Evolutionary conservation across 2,888 invertebrate genomes (phyloP), one percentile per base, ranked within the genome.

Genomic region (Rhyacophila evoluta): DNA sequence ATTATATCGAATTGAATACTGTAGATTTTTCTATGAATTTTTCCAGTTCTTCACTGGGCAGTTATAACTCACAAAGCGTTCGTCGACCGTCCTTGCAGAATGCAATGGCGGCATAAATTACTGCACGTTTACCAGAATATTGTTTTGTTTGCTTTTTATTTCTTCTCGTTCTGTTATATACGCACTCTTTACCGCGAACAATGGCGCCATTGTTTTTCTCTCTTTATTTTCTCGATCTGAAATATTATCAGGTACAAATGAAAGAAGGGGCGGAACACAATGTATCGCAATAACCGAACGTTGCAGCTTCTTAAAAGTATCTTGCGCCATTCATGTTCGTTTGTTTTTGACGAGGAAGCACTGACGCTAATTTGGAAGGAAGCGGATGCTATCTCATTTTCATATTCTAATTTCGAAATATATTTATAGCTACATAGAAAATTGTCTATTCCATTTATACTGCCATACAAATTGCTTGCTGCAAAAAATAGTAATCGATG

Each of bases 61-160:
- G 15, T 55, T 55, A 25, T 2, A 8, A 4, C 6, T n/a, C 6
- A 55, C 41, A 19, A 55, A 55, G 41, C 41, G 41, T 55, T 55
- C 41, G 55, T 55, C 55, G 55, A 55, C 55, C 55, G 55, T 55
- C 55, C 55, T 55, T 55, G 55, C 41, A 41, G 15, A 41, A 41
- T 41, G 41, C 55, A 55, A 19, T 55, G 15, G 15, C 55, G 2
- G 55, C 10, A 55, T 55, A 55, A 55, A 25, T 55, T 55, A 55
- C 19, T 25, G 8, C 55, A 5, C 55, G 55, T 55, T 55, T 55
- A 55, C 55, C 55, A 19, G 15, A 55, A 25, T 55, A 55, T 55
- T 19, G 55, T 55, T 55, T 55, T 55, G 55, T 55, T 55, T 55
- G 55, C 55, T 55, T 55, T 55, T 55, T 55, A 55, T 55, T 55